A percentile compares a stretch with the other conserved stretches of the same genome.
Conservation (phyloP, 2,797 vertebrate species). For the Dermochelys coriacea region DNA sequence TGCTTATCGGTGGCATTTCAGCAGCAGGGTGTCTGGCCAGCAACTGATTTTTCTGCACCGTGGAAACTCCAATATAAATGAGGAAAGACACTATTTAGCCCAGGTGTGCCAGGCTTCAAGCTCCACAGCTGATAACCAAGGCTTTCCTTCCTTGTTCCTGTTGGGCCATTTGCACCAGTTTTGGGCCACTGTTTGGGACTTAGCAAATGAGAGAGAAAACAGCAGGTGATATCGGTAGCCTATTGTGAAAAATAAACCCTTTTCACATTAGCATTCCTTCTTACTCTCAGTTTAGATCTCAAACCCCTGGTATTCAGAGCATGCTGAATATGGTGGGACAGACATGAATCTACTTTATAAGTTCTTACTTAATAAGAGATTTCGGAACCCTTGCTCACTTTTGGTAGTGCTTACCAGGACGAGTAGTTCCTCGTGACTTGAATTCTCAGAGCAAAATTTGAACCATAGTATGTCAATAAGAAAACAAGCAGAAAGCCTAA, state of each 20-base stretch:
- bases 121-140: background rate
- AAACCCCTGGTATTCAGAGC: background rate
- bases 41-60: fast-evolving
- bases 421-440: background rate
- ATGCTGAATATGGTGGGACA: background rate
- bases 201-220: background rate
- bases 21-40: no score
- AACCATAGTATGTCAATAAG: no score
- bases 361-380: background rate
- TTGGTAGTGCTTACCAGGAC: background rate
- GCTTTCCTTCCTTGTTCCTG: background rate
- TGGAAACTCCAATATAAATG: background rate
- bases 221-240: background rate
- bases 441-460: no score
- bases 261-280: background rate
- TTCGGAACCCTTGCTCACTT: conserved; percentile 43
- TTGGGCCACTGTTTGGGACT: background rate
- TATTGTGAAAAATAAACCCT: background rate
- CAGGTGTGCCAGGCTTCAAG: fast-evolving
- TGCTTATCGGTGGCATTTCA: no score
- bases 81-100: background rate
- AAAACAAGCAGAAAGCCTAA: no score
- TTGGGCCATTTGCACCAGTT: background rate
- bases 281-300: background rate
- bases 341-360: conserved; percentile 18